phyloP scores from a whole-genome alignment of 2,113 vertebrate genomes.

The Lonchura striata region DNA sequence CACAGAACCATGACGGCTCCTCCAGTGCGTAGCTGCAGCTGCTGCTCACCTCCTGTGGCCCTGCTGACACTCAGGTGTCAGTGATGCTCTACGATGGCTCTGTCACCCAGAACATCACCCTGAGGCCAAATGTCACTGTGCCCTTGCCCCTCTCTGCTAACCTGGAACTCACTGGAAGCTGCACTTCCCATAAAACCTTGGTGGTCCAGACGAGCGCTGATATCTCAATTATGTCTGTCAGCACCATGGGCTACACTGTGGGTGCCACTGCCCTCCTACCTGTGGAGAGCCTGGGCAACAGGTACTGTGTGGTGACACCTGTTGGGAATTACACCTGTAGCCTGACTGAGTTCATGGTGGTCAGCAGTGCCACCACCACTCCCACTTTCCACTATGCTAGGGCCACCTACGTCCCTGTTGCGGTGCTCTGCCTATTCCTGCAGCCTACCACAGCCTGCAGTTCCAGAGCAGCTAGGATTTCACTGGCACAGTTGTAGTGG shows the following conservation, averaged over 20 bases:
- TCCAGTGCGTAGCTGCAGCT: rapidly evolving
- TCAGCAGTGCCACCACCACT: background rate
- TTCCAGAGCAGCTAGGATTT: slow-evolving; percentile 60
- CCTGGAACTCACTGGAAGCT: slow-evolving; percentile 35
- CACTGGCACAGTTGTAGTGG: slow-evolving; percentile 56
- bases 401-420: rapidly evolving
- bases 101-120: rapidly evolving
- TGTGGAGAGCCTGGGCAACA: slow-evolving; percentile 38
- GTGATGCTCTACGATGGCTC: rapidly evolving
- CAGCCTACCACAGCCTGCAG: slow-evolving; percentile 67
- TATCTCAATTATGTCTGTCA: background rate
- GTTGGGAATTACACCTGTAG: rapidly evolving
- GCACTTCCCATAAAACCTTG: slow-evolving; percentile 24
- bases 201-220: slow-evolving; percentile 57
- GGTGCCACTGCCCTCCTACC: background rate
- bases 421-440: slow-evolving; percentile 12
- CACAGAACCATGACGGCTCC: background rate
- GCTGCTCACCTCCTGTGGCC: background rate
- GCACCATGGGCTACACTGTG: background rate
- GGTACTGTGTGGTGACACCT: slow-evolving; percentile 76
- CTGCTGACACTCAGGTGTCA: background rate
- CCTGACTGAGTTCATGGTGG: slow-evolving; percentile 69
- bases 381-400: background rate
- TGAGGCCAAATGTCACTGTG: background rate
- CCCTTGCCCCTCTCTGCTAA: background rate